Base-by-base conservation (phyloP, 1,140 invertebrate genomes). In the Drosophila ficusphila region DNA sequence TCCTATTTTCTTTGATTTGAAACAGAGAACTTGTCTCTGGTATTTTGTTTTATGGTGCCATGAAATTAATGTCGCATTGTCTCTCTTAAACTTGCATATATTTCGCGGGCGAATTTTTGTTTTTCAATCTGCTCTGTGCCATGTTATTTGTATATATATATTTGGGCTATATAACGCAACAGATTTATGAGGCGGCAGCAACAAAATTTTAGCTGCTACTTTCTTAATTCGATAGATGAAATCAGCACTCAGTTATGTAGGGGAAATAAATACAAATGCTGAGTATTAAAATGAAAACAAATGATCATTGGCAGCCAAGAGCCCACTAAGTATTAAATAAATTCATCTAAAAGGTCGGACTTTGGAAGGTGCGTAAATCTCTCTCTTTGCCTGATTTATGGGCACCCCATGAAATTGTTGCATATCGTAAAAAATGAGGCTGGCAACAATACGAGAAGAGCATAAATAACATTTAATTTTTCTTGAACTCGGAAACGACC, bases 391-490 rank as follows among this genome's bases (percentile, higher is more conserved):
- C 76, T 86, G 81, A 85, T 85, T 86, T 85, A 85, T 73, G 76
- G 51, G 36, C 8, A 14, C 38, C 4, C 60, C 16, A 6, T 2
- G 46, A 77, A 81, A 86, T 88, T 86, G 76, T 71, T 62, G 81
- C 62, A 68, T 81, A 64, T 86, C 82, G 76, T 73, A 86, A 85
- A 81, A 64, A 86, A 60, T 18, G 61, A 76, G 75, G 34, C 41
- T 41, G 23, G 46, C 16, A 52, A 16, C 34, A 64, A 31, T 39
- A 42, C 21, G 56, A 48, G 41, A 14, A 64, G 52, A 73, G 57
- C 70, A 86, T 79, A 86, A 86, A 86, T 86, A 86, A 86, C 82
- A 88, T 86, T 86, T 88, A 81, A 86, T 88, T 86, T 85, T 46
- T 38, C 54, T 41, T 57, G 36, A 81, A 61, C 39, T 70, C 49